Percentiles rank a stretch among this genome's conserved stretches.
phyloP scores from a whole-genome alignment of 2,888 invertebrate species.

The Nematopogon swammerdamellus region DNA sequence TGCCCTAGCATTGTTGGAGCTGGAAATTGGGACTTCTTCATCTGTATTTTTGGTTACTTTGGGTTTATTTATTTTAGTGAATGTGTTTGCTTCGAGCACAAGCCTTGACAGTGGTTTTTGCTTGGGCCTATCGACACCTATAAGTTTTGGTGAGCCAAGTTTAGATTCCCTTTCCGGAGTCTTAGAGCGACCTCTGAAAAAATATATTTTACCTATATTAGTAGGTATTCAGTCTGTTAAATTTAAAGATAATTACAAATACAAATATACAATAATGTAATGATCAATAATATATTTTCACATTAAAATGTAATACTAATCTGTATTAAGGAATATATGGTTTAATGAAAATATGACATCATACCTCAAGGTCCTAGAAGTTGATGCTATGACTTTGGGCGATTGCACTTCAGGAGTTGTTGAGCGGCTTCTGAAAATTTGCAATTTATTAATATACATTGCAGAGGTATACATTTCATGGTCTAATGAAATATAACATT shows the following conservation, averaged over 20 bases:
- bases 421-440: conserved; percentile 28
- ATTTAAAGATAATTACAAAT: too few relatives aligned
- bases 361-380: too few relatives aligned
- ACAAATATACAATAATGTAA: conserved; percentile 1
- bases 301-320: too few relatives aligned
- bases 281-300: too few relatives aligned
- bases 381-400: too few relatives aligned
- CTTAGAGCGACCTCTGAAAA: conserved; percentile 35
- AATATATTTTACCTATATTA: too few relatives aligned
- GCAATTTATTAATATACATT: too few relatives aligned
- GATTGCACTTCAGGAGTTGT: conserved; percentile 33
- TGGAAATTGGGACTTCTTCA: conserved; percentile 15
- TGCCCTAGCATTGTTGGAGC: background rate
- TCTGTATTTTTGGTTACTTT: conserved; percentile 24
- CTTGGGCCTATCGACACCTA: conserved; percentile 21
- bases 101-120: conserved; percentile 37
- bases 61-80: conserved; percentile 38
- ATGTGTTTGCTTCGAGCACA: conserved; percentile 42
- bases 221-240: too few relatives aligned
- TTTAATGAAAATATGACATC: too few relatives aligned
- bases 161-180: conserved; percentile 34
- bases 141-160: conserved; percentile 28
- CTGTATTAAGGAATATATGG: too few relatives aligned
- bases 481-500: too few relatives aligned
- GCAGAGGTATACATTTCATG: too few relatives aligned